Conservation (phyloP, 2,888 invertebrate genomes). For the Himalopsyche kuldschensis region DNA sequence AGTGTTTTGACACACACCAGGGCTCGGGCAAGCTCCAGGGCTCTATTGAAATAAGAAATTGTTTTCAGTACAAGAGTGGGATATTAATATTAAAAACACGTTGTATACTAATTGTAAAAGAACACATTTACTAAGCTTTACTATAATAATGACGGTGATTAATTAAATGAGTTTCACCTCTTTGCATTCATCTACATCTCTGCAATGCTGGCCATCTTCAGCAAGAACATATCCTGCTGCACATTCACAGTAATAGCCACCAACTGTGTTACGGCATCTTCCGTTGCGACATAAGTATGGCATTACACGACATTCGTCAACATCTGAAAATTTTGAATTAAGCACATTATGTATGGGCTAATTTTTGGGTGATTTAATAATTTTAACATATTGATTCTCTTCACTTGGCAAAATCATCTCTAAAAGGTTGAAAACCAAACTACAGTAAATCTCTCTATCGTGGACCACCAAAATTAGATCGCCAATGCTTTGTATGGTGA, state of each 20-base stretch:
- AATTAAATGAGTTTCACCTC: slow-evolving; percentile 54
- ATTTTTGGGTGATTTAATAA: too few relatives aligned
- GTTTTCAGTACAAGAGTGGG: not conserved
- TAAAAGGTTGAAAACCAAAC: too few relatives aligned
- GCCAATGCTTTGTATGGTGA: too few relatives aligned
- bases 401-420: too few relatives aligned
- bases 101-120: too few relatives aligned
- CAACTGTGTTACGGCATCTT: slow-evolving; percentile 76
- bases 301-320: slow-evolving; percentile 83
- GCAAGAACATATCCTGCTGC: slow-evolving; percentile 76
- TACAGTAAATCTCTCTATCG: too few relatives aligned
- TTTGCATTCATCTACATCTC: slow-evolving; percentile 76
- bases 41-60: slow-evolving; percentile 46
- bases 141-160: too few relatives aligned
- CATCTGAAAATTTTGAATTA: slow-evolving; percentile 53
- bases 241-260: slow-evolving; percentile 81
- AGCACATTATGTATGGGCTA: too few relatives aligned
- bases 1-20: slow-evolving; percentile 68
- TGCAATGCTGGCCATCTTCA: slow-evolving; percentile 75
- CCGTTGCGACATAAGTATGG: slow-evolving; percentile 86
- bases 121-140: too few relatives aligned
- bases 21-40: slow-evolving; percentile 62
- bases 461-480: too few relatives aligned
- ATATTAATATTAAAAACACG: not conserved
- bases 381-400: too few relatives aligned